Conservation (phyloP, 2,888 invertebrate species). For the Mythimna impura region DNA sequence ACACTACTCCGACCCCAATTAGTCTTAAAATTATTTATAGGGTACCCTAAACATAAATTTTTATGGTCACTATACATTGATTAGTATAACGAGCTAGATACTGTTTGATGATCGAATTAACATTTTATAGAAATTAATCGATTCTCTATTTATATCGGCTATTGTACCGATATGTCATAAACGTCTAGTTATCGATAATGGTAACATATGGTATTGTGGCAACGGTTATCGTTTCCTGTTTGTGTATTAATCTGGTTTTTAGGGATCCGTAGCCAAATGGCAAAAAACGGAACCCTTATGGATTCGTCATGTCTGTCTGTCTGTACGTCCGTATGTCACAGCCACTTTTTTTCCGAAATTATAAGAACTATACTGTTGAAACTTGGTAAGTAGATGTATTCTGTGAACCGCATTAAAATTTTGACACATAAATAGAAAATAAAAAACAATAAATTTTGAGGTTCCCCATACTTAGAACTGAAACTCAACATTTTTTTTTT, state of each 20-base stretch:
- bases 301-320: too few relatives aligned
- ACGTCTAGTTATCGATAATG: constrained; percentile 87
- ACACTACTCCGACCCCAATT: constrained; percentile 77
- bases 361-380: too few relatives aligned
- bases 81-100: constrained; percentile 86
- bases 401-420: too few relatives aligned
- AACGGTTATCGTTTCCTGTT: constrained; percentile 82
- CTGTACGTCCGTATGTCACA: too few relatives aligned
- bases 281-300: too few relatives aligned
- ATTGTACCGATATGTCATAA: constrained; percentile 81
- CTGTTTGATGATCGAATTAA: constrained; percentile 88
- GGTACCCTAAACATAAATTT: constrained; percentile 79
- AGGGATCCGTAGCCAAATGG: too few relatives aligned
- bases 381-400: too few relatives aligned
- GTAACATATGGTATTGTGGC: constrained; percentile 85
- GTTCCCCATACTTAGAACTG: too few relatives aligned
- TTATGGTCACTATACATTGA: constrained; percentile 86
- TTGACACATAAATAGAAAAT: too few relatives aligned
- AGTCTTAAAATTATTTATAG: constrained; percentile 83
- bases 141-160: constrained; percentile 83
- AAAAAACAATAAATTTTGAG: too few relatives aligned
- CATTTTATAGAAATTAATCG: constrained; percentile 89
- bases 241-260: constrained; percentile 77
- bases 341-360: too few relatives aligned
- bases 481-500: too few relatives aligned